Conservation (phyloP, 2,888 invertebrate species). For the Ceratothoa steindachneri region DNA sequence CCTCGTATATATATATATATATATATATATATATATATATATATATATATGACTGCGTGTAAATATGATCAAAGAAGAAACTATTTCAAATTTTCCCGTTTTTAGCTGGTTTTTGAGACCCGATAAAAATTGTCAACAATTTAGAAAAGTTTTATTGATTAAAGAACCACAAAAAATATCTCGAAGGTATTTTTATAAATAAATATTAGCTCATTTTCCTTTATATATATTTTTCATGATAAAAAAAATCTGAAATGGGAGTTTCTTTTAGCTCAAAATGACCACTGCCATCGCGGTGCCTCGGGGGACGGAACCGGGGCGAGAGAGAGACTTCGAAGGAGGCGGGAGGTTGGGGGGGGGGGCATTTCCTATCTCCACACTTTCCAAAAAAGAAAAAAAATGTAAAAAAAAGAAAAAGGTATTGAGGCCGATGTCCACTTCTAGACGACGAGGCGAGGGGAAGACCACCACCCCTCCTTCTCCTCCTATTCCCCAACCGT, state of each 20-base stretch:
- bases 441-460: neutral
- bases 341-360: neutral
- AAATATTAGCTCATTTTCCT: neutral
- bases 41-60: too few species aligned
- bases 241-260: neutral
- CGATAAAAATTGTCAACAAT: neutral
- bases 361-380: neutral
- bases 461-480: too few species aligned
- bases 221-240: neutral
- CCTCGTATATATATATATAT: too few species aligned
- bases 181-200: neutral
- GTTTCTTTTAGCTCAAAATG: neutral
- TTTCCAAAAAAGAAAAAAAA: neutral
- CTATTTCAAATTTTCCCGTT: neutral
- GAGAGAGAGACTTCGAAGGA: neutral
- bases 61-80: neutral
- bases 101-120: neutral
- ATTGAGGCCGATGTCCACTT: neutral
- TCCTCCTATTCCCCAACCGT: too few species aligned
- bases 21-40: too few species aligned
- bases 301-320: neutral
- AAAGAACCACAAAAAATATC: neutral
- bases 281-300: neutral
- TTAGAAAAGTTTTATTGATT: neutral
- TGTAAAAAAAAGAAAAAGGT: neutral